A percentile compares a stretch with the other conserved stretches of the same genome.
Evolutionary conservation across 2,113 vertebrate genomes (phyloP).

Genomic region (Triplophysa tibetana): DNA sequence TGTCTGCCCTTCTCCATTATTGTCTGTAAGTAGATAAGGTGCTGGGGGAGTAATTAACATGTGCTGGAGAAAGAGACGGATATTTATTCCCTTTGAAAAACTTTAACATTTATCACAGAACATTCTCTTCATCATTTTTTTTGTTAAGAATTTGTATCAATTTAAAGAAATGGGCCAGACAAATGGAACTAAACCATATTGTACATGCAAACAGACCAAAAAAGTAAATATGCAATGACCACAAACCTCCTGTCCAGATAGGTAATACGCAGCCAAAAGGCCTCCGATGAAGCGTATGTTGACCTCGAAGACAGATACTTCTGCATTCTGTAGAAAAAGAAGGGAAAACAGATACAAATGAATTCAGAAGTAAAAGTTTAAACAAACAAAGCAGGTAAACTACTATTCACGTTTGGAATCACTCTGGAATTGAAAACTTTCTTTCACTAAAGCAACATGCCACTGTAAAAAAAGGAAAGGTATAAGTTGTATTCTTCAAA

Average conservation of each 20-base stretch:
- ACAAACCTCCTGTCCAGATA: slow-evolving; percentile 94
- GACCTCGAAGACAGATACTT: slow-evolving; percentile 97
- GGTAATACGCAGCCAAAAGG: slow-evolving; percentile 90
- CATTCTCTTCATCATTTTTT: no score
- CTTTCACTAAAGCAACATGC: no score
- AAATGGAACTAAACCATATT: background rate
- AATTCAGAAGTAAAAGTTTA: background rate
- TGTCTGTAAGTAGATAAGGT: slow-evolving; percentile 35
- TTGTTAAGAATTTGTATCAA: no score
- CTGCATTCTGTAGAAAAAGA: slow-evolving; percentile 82
- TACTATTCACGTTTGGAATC: background rate
- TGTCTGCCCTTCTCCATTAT: slow-evolving; percentile 30
- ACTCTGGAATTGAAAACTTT: no score
- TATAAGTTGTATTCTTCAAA: no score
- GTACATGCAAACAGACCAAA: background rate
- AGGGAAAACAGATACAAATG: background rate
- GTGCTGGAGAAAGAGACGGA: slow-evolving; percentile 7
- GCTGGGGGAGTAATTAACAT: slow-evolving; percentile 33
- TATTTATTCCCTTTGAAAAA: slow-evolving; percentile 29
- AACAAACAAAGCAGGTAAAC: background rate
- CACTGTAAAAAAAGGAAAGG: no score
- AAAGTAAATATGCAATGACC: background rate
- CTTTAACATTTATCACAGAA: no score
- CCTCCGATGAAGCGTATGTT: slow-evolving; percentile 97
- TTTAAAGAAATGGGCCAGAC: no score